These are phyloP conservation scores for Herminia tarsipennalis DNA, from an alignment of 2,888 invertebrate genomes.

Conservation along the genomic window DNA sequence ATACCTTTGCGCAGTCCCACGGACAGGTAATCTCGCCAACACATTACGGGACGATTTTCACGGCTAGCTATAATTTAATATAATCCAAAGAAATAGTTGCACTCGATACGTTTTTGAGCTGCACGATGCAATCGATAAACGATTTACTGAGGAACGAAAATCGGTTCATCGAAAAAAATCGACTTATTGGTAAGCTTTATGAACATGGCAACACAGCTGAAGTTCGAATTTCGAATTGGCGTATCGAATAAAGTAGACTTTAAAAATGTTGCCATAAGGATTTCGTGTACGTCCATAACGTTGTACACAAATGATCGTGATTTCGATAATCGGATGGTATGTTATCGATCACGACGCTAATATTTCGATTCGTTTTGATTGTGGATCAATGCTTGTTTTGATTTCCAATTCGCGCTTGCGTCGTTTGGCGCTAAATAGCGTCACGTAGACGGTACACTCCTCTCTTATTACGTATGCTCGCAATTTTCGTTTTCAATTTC, in stretches of 20 bases:
- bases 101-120: conserved; percentile 59
- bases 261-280: conserved; percentile 40
- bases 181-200: conserved; percentile 36
- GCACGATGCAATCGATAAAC: conserved; percentile 45
- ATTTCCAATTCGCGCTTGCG: conserved; percentile 85
- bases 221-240: conserved; percentile 46
- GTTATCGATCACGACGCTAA: conserved; percentile 82
- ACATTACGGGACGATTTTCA: conserved; percentile 84
- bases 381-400: conserved; percentile 82
- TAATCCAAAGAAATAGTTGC: conserved; percentile 84
- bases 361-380: conserved; percentile 82
- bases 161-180: conserved; percentile 34
- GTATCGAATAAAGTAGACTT: conserved; percentile 33
- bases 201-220: conserved; percentile 48
- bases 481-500: conserved; percentile 76
- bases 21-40: conserved; percentile 76
- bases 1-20: conserved; percentile 80
- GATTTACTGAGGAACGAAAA: conserved; percentile 31
- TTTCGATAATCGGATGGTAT: conserved; percentile 80
- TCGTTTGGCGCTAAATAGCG: conserved; percentile 82
- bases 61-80: conserved; percentile 85
- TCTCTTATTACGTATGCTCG: conserved; percentile 64
- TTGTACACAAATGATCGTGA: conserved; percentile 76
- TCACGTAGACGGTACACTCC: conserved; percentile 74
- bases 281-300: conserved; percentile 32